Evolutionary conservation across 1,140 invertebrate genomes (phyloP), one percentile per base, ranked within the genome.

Genomic region (Atta texana): DNA sequence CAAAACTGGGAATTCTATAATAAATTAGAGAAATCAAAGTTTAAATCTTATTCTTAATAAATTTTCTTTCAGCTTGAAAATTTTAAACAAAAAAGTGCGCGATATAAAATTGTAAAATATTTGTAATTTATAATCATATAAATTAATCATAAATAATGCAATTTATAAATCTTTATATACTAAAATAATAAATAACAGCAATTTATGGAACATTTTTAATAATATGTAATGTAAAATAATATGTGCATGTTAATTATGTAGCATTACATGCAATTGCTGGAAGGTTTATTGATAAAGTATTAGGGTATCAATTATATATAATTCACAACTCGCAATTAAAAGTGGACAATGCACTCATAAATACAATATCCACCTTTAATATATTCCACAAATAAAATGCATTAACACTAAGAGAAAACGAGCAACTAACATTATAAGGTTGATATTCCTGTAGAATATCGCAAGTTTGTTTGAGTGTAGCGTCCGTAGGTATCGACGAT

Each of bases 371-470:
- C 14, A 68, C 16, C 24, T 57, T 55, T 34, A 69, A 69, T 18
- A 14, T 8, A 28, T 34, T 64, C 5, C 16, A 53, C 2, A 68
- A 14, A 55, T 24, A 0, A 64, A 14, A 75, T 16, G 10, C 69
- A 59, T 63, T 53, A 75, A 39, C 14, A 5, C n/a, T 71, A 71
- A 44, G 39, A 44, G 18, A 63, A 44, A 76, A 28, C 59, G 12
- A 75, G 8, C 88, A 71, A 28, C 88, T 93, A 90, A 94, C 93
- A 69, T 93, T 94, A 44, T 93, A 93, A 61, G 90, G 76, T 76
- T 93, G 93, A 92, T 94, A 94, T 88, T 94, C 93, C 49, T 93
- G 89, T 64, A 93, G 57, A 34, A 93, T 87, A 87, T 94, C 93
- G 57, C 92, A 93, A 53, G 88, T 85, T 77, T 92, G 92, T 49